Evolutionary conservation across 2,888 invertebrate genomes (phyloP), one percentile per base, ranked within the genome.

Genomic region (Operophtera brumata): DNA sequence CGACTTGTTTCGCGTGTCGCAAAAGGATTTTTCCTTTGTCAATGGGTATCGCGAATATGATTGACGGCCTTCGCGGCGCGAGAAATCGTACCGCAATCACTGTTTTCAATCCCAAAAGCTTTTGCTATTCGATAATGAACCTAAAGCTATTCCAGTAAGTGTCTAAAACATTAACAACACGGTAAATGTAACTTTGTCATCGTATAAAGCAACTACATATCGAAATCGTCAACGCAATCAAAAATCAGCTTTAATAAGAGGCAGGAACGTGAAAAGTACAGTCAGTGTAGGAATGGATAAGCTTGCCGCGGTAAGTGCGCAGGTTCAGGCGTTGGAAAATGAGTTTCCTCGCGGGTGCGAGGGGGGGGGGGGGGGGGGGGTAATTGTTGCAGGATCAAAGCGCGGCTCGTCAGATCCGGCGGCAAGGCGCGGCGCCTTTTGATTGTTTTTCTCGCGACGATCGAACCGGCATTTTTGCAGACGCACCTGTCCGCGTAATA

Each of bases 1-100:
- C 78, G 73, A 78, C 79, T 77, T 73, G 75, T 78, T 80, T 79
- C 78, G 75, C 70, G 67, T 68, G 67, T 70, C 77, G 73, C 76
- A 78, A 80, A 85, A 83, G 84, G 85, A 88, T 87, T 86, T 87
- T 87, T 87, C 86, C 85, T 87, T 86, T 86, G 86, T 86, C 85
- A 85, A 75, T 68, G 70, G 75, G 78, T 75, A 81, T 85, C 84
- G 83, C 79, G 75, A 70, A 57, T 70, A 84, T 87, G 88, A 88
- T 86, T 88, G 88, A 88, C 88, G 79, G 80, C 71, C 78, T 82
- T 82, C 80, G 80, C 77, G 79, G 65, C 78, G 82, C 81, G 84
- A 80, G 83, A 83, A 81, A 77, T 76, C 70, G 69, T 67, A 69
- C 60, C 67, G 66, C 61, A 62, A 51, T 26, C 9, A 43, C 41